phyloP scores from a whole-genome alignment of 64 coral and sea anemone genomes.

The Montipora capricornis region DNA sequence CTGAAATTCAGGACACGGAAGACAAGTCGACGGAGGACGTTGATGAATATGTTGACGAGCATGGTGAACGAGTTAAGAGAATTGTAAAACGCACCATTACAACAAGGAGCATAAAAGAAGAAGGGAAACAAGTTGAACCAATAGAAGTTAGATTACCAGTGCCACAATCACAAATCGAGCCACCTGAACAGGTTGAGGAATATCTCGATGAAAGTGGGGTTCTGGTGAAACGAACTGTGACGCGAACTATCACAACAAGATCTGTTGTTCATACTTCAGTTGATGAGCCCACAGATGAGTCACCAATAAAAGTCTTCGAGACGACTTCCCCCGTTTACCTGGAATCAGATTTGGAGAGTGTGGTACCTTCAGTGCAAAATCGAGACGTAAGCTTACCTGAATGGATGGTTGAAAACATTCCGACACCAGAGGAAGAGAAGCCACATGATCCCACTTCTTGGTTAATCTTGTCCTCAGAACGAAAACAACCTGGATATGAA shows the following conservation, averaged over 20 bases:
- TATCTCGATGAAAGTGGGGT: slow-evolving; percentile 80
- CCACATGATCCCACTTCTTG: neutral
- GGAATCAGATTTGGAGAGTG: slow-evolving; percentile 8
- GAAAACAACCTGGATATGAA: neutral
- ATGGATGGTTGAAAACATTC: slow-evolving; percentile 17
- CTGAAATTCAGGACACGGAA: slow-evolving; percentile 18
- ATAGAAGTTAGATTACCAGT: neutral
- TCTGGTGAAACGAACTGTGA: slow-evolving; percentile 52
- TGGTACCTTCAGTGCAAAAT: neutral
- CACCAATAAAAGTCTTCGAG: neutral
- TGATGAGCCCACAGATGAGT: neutral
- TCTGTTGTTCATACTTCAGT: too few species aligned
- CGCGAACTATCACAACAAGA: neutral
- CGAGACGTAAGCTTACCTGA: slow-evolving; percentile 15
- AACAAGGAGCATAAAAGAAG: slow-evolving; percentile 33
- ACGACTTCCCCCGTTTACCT: neutral
- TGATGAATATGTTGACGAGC: slow-evolving; percentile 64
- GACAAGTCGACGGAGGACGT: neutral
- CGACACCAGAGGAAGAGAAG: neutral
- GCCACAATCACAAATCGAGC: neutral
- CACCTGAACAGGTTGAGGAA: neutral
- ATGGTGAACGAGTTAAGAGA: slow-evolving; percentile 65
- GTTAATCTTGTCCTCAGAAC: neutral
- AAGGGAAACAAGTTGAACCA: neutral
- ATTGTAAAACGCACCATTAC: slow-evolving; percentile 44